phyloP scores from a whole-genome alignment of 1,140 invertebrate species.

The Monomorium pharaonis region DNA sequence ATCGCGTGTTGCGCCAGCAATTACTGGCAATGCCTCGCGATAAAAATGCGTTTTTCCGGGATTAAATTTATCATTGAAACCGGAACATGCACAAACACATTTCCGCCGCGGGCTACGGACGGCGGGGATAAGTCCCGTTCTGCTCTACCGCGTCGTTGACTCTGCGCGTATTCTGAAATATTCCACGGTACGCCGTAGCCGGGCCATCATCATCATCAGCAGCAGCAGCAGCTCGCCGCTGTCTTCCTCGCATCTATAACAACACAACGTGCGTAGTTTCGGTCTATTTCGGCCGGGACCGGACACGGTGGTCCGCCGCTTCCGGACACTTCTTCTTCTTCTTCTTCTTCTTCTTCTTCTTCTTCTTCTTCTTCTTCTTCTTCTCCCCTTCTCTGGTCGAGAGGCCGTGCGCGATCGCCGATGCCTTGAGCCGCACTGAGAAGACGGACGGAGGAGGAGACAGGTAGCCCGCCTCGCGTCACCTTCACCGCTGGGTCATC shows the following conservation, averaged over 20 bases:
- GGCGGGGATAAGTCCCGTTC: not conserved
- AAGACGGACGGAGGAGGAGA: not conserved
- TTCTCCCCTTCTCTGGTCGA: too few relatives aligned
- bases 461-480: not conserved
- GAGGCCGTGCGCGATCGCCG: not conserved
- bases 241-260: not conserved
- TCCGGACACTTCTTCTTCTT: not conserved
- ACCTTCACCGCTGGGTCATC: constrained; percentile 15
- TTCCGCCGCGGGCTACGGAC: not conserved
- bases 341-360: not conserved
- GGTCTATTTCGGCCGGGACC: not conserved
- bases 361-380: not conserved
- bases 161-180: not conserved
- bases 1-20: not conserved
- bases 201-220: constrained; percentile 6
- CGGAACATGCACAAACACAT: not conserved
- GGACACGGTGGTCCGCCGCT: not conserved
- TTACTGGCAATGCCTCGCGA: not conserved
- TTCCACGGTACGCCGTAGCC: not conserved
- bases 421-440: not conserved
- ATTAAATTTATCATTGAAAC: not conserved
- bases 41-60: not conserved
- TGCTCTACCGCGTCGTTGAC: not conserved
- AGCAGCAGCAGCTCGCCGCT: too few relatives aligned
- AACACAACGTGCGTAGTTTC: not conserved